A percentile compares a stretch with the other conserved stretches of the same genome.
Evolutionary conservation across 2,888 invertebrate genomes (phyloP).

Genomic region (Caprella mutica): DNA sequence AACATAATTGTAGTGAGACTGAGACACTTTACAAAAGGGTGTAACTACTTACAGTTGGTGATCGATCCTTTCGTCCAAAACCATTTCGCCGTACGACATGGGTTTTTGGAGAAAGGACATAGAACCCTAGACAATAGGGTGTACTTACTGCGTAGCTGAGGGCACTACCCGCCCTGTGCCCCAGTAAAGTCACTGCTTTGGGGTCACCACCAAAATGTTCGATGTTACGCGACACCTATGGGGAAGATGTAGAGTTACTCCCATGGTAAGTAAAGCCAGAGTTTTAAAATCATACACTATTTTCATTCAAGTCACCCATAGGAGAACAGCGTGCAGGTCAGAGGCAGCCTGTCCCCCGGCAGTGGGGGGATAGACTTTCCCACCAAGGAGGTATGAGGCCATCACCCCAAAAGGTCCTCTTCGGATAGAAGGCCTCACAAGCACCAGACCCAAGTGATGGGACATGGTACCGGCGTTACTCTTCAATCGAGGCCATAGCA

Average conservation of each 20-base stretch:
- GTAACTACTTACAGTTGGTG: too few species aligned
- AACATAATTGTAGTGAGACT: too few species aligned
- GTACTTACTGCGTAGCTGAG: constrained; percentile 66
- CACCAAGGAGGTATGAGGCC: constrained; percentile 41
- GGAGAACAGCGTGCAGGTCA: constrained; percentile 61
- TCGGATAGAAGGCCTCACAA: constrained; percentile 76
- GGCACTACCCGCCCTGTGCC: constrained; percentile 75
- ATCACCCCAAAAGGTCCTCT: constrained; percentile 61
- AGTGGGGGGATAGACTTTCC: constrained; percentile 55
- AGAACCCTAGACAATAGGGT: too few species aligned
- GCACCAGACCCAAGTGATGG: constrained; percentile 64
- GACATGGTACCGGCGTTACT: constrained; percentile 46
- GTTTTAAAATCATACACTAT: too few species aligned
- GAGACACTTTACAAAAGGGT: too few species aligned
- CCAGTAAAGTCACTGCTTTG: constrained; percentile 64
- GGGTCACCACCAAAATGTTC: constrained; percentile 72
- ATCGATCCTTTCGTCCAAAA: too few species aligned
- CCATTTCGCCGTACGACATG: too few species aligned
- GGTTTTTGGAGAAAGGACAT: too few species aligned
- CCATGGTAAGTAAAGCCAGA: too few species aligned
- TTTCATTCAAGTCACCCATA: constrained; percentile 73
- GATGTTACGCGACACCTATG: constrained; percentile 65
- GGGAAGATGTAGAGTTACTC: too few species aligned
- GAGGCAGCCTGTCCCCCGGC: constrained; percentile 78
- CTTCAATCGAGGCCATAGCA: constrained; percentile 14